These are phyloP conservation scores for Bucco capensis DNA, from an alignment of 2,113 vertebrate genomes.

Conservation along the genomic window DNA sequence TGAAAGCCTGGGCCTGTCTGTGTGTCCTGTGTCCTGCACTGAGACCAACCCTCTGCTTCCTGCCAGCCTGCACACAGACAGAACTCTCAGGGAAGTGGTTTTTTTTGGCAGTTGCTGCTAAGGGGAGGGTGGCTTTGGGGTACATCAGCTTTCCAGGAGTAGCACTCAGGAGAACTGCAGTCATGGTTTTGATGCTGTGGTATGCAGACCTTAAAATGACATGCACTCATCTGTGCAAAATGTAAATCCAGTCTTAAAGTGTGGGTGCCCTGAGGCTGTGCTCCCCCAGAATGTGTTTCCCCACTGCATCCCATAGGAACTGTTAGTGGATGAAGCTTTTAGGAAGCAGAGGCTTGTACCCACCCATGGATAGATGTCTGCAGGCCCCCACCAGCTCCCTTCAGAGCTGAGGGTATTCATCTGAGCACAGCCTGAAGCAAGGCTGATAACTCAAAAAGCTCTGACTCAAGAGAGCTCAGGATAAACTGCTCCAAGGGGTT, in stretches of 20 bases:
- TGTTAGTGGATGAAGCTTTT: not conserved
- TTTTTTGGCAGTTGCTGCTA: not conserved
- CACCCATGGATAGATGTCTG: rapidly evolving
- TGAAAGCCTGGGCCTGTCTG: not conserved
- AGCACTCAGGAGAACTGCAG: not conserved
- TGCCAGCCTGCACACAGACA: not conserved
- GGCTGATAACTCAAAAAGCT: not conserved
- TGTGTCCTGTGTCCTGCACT: rapidly evolving
- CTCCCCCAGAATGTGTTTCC: not conserved
- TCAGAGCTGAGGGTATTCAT: not conserved
- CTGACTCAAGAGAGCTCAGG: not conserved
- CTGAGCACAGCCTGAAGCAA: not conserved
- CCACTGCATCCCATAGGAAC: not conserved
- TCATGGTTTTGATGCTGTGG: not conserved
- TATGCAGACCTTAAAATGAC: not conserved
- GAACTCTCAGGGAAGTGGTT: not conserved
- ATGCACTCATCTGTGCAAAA: not conserved
- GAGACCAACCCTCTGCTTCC: not conserved
- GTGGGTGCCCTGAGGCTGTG: not conserved
- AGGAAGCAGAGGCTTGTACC: not conserved
- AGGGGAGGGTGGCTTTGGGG: not conserved
- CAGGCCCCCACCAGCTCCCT: not conserved
- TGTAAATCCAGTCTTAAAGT: not conserved
- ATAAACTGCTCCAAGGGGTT: not conserved
- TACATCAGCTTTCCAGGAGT: not conserved